These are phyloP conservation scores for Crocallis elinguaria DNA, from an alignment of 2,888 invertebrate genomes.

Conservation along the genomic window DNA sequence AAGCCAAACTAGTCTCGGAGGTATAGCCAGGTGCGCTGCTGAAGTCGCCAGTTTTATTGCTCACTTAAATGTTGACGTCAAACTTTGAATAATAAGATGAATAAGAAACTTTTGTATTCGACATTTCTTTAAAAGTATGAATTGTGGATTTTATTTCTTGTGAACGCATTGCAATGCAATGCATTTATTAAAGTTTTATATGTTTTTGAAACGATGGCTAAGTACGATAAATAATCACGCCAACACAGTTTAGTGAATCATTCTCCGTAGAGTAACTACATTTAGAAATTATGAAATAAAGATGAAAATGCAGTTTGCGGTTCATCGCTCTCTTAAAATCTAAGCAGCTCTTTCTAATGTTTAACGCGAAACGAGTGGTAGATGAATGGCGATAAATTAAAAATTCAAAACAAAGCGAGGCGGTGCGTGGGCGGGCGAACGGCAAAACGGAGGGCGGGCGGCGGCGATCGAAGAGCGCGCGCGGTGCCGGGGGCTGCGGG, in stretches of 20 bases:
- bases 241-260: conserved; percentile 16
- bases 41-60: conserved; percentile 19
- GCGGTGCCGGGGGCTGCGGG: conserved; percentile 68
- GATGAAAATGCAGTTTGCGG: conserved; percentile 27
- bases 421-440: conserved; percentile 74
- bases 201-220: conserved; percentile 4
- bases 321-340: conserved; percentile 35
- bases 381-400: conserved; percentile 82
- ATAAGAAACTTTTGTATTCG: neutral
- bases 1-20: conserved; percentile 21
- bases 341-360: conserved; percentile 57
- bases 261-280: neutral
- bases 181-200: conserved; percentile 11
- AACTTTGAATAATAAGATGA: neutral
- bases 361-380: conserved; percentile 59
- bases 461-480: conserved; percentile 81
- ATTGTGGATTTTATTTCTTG: conserved; percentile 1
- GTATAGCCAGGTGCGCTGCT: conserved; percentile 27
- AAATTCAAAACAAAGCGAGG: conserved; percentile 81
- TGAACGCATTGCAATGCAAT: conserved; percentile 14
- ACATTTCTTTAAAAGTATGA: neutral
- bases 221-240: conserved; percentile 8
- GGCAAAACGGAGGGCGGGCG: conserved; percentile 75
- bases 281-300: conserved; percentile 17
- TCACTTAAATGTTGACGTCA: conserved; percentile 2